phyloP scores from a whole-genome alignment of 1,140 invertebrate species.

The Halictus rubicundus region DNA sequence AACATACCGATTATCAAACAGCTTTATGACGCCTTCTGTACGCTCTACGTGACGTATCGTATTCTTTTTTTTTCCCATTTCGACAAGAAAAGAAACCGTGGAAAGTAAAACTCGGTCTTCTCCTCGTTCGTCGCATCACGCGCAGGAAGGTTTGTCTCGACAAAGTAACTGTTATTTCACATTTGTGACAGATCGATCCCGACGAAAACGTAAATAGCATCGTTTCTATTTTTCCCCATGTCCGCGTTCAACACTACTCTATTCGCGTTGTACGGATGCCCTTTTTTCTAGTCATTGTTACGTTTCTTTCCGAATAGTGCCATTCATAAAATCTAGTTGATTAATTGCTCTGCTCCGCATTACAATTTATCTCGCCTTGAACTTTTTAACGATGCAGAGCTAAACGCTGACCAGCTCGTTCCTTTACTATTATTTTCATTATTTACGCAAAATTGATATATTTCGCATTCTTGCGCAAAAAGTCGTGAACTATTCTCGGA shows the following conservation, averaged over 20 bases:
- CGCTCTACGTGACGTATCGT: background rate
- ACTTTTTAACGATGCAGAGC: background rate
- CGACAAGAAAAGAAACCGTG: background rate
- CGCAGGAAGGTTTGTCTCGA: background rate
- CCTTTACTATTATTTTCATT: too few relatives aligned
- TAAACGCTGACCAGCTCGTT: slow-evolving; percentile 24
- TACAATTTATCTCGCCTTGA: background rate
- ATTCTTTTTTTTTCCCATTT: background rate
- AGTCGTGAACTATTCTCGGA: too few relatives aligned
- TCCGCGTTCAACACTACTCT: background rate
- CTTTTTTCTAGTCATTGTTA: slow-evolving; percentile 21
- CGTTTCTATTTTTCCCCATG: background rate
- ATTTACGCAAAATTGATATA: too few relatives aligned
- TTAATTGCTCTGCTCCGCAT: slow-evolving; percentile 55
- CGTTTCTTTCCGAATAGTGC: background rate
- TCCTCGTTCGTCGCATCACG: background rate
- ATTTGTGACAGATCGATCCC: background rate
- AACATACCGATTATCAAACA: slow-evolving; percentile 48
- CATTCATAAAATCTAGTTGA: slow-evolving; percentile 59
- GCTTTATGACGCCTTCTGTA: slow-evolving; percentile 24
- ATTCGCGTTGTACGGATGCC: background rate
- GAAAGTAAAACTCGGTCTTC: background rate
- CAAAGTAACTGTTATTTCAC: background rate
- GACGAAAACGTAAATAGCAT: slow-evolving; percentile 1
- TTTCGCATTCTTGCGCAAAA: too few relatives aligned